A percentile compares a stretch with the other conserved stretches of the same genome.
Evolutionary conservation across 2,113 vertebrate genomes (phyloP).

Genomic region (Aldabrachelys gigantea): DNA sequence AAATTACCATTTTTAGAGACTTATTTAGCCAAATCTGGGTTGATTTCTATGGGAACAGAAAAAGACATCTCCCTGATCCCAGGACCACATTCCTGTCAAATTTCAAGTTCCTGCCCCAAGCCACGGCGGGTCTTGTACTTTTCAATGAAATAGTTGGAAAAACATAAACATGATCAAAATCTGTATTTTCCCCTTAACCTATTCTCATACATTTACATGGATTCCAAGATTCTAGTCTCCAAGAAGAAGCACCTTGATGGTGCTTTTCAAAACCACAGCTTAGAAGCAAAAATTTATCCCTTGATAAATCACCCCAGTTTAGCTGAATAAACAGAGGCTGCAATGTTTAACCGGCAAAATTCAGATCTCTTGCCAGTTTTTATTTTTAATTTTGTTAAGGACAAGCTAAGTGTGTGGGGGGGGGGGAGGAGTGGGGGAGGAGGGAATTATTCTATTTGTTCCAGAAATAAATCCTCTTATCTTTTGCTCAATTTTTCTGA

Average conservation of each 20-base stretch:
- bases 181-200: background rate
- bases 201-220: background rate
- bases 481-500: background rate
- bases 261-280: background rate
- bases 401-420: background rate
- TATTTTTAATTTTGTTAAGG: background rate
- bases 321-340: background rate
- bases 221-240: background rate
- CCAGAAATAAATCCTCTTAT: background rate
- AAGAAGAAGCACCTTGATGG: background rate
- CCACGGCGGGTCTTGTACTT: background rate
- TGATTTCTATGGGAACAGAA: background rate
- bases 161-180: background rate
- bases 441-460: background rate
- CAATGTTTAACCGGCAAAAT: background rate
- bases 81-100: background rate
- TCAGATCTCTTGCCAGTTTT: background rate
- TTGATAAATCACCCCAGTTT: background rate
- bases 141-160: background rate
- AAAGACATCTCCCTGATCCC: background rate
- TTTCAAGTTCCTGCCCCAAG: background rate
- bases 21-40: background rate
- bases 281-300: background rate
- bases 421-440: no score
- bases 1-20: background rate